Conservation (phyloP, 2,888 invertebrate species). For the Trichopria drosophilae region DNA sequence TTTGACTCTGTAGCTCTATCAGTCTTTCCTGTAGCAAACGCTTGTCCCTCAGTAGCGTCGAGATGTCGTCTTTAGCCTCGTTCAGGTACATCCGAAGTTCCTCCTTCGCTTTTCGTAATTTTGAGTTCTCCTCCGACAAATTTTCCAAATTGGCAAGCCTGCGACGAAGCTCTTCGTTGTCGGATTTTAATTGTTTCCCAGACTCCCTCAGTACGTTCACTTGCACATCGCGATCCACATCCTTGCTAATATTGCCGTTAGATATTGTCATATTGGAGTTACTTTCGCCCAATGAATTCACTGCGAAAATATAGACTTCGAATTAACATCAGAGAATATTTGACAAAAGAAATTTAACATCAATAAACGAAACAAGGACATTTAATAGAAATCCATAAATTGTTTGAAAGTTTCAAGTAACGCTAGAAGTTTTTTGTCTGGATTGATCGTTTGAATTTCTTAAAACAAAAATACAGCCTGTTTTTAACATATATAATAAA, state of each 20-base stretch:
- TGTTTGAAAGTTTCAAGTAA: too few relatives aligned
- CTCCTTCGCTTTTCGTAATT: slow-evolving; percentile 61
- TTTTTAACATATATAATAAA: too few relatives aligned
- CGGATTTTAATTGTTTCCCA: slow-evolving; percentile 62
- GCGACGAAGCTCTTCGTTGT: slow-evolving; percentile 68
- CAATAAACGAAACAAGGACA: too few relatives aligned
- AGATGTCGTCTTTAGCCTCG: slow-evolving; percentile 76
- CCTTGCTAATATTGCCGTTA: slow-evolving; percentile 40
- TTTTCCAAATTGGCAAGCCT: slow-evolving; percentile 65
- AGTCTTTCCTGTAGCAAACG: slow-evolving; percentile 72
- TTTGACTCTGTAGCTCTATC: slow-evolving; percentile 67
- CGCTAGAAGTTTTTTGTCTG: too few relatives aligned
- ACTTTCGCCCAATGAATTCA: slow-evolving; percentile 36
- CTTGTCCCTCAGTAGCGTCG: slow-evolving; percentile 73
- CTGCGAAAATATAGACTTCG: slow-evolving; percentile 35
- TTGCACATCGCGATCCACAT: slow-evolving; percentile 59
- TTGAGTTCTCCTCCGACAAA: slow-evolving; percentile 64
- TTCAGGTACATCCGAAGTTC: slow-evolving; percentile 67
- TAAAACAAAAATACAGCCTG: too few relatives aligned
- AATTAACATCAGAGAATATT: background rate
- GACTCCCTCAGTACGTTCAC: slow-evolving; percentile 59
- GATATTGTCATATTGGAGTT: slow-evolving; percentile 36
- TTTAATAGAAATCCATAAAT: too few relatives aligned
- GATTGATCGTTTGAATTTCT: too few relatives aligned
- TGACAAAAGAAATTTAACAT: slow-evolving; percentile 6